phyloP scores from a whole-genome alignment of 1,140 invertebrate genomes.

The Heterodera carotae region DNA sequence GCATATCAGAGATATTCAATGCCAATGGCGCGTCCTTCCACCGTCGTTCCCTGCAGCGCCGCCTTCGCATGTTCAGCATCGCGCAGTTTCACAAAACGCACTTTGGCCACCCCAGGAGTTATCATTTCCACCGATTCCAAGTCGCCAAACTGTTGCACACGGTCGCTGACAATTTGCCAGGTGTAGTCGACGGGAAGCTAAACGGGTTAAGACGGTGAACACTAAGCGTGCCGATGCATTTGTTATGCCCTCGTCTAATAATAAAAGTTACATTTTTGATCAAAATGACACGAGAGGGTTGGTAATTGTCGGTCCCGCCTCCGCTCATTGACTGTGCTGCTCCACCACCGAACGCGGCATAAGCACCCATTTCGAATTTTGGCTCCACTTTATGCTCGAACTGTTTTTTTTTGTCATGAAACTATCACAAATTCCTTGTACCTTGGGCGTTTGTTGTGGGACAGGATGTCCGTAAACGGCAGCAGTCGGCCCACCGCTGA shows the following conservation, averaged over 20 bases:
- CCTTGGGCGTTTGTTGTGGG: slow-evolving; percentile 12
- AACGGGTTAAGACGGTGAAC: slow-evolving; percentile 34
- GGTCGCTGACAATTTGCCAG: slow-evolving; percentile 64
- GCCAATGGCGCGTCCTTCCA: slow-evolving; percentile 57
- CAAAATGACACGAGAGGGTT: slow-evolving; percentile 43
- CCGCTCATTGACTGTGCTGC: not conserved
- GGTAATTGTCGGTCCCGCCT: slow-evolving; percentile 10
- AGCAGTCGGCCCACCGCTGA: not conserved
- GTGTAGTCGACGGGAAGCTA: slow-evolving; percentile 64
- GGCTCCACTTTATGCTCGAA: slow-evolving; percentile 10
- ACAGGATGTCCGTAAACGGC: not conserved
- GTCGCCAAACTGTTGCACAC: slow-evolving; percentile 58
- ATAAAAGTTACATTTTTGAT: slow-evolving; percentile 53
- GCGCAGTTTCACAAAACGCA: slow-evolving; percentile 53
- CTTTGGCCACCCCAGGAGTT: slow-evolving; percentile 56
- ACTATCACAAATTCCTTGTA: not conserved
- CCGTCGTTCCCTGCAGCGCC: slow-evolving; percentile 52
- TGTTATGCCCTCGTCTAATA: too few species aligned
- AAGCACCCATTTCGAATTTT: not conserved
- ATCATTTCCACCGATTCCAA: slow-evolving; percentile 62
- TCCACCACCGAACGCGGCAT: not conserved
- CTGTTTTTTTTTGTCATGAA: not conserved
- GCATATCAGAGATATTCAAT: slow-evolving; percentile 55
- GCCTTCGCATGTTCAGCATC: slow-evolving; percentile 57
- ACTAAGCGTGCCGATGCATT: too few species aligned